phyloP scores from a whole-genome alignment of 92 coral and sea anemone genomes.

The Epizoanthus ramosus region DNA sequence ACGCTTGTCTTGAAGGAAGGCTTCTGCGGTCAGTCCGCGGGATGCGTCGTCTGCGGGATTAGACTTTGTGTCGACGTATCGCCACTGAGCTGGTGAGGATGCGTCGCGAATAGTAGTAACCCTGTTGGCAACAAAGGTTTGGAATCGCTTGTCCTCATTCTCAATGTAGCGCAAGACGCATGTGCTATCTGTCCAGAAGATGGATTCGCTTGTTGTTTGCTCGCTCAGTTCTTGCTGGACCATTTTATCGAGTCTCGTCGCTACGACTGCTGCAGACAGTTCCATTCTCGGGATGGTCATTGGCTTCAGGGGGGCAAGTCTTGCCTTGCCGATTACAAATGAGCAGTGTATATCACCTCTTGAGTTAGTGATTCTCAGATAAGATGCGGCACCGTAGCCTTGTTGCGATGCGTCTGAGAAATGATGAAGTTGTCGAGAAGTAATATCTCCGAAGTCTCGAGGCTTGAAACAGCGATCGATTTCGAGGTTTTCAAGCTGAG shows the following conservation, averaged over 20 bases:
- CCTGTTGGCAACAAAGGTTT: constrained; percentile 48
- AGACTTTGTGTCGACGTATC: constrained; percentile 57
- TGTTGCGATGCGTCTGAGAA: constrained; percentile 24
- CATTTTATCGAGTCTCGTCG: too few species aligned
- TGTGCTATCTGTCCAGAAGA: too few species aligned
- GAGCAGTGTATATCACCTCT: too few species aligned
- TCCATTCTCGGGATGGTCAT: too few species aligned
- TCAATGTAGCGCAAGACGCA: too few species aligned
- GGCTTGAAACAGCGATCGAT: constrained; percentile 39
- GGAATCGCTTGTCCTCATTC: too few species aligned
- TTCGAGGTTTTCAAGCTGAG: constrained; percentile 1
- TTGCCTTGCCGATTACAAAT: too few species aligned
- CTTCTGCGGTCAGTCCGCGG: constrained; percentile 50
- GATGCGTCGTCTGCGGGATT: constrained; percentile 81
- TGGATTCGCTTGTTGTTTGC: too few species aligned
- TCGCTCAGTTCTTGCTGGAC: too few species aligned
- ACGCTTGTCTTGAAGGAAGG: constrained; percentile 35
- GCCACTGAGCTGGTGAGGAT: constrained; percentile 61
- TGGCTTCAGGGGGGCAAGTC: too few species aligned
- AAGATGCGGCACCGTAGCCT: constrained; percentile 28
- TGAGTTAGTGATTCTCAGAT: constrained; percentile 5
- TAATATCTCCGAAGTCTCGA: constrained; percentile 9
- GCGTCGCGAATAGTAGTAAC: constrained; percentile 58
- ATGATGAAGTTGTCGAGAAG: constrained; percentile 17
- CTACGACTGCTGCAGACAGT: too few species aligned